Conservation (phyloP, 2,797 vertebrate species). For the Rhinella marina region DNA sequence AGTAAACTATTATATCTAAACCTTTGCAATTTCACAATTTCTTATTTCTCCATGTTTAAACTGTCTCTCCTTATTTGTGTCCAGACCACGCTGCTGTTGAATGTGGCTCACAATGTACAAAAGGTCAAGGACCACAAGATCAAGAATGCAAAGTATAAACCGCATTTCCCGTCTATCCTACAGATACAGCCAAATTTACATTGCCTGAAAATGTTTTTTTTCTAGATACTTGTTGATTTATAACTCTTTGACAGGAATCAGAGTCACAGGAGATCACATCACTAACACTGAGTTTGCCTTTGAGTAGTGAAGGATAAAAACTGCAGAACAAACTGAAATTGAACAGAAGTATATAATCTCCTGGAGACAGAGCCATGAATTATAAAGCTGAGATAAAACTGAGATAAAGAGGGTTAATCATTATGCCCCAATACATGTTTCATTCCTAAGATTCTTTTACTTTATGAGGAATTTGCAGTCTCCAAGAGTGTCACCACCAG, state of each 20-base stretch:
- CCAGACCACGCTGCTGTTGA: too few species aligned
- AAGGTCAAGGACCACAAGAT: not conserved
- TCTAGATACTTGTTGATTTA: not conserved
- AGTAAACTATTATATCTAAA: too few species aligned
- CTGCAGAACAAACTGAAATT: not conserved
- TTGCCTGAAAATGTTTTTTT: not conserved
- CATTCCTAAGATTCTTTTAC: not conserved
- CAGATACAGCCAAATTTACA: not conserved
- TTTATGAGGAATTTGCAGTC: not conserved
- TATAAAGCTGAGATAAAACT: not conserved
- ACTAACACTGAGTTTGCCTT: not conserved
- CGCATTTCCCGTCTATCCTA: not conserved
- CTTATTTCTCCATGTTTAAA: too few species aligned
- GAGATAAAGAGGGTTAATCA: not conserved
- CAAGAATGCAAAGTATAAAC: not conserved
- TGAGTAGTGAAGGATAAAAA: not conserved
- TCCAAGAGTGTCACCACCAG: too few species aligned
- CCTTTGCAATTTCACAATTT: too few species aligned
- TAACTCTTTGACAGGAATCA: not conserved
- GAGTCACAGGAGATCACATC: not conserved
- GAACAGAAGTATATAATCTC: not conserved
- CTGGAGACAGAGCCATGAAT: not conserved
- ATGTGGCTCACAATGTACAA: too few species aligned
- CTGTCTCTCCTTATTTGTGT: too few species aligned
- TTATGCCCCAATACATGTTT: too few species aligned